Evolutionary conservation across 2,113 vertebrate genomes (phyloP).

Genomic region (Manacus vitellinus): DNA sequence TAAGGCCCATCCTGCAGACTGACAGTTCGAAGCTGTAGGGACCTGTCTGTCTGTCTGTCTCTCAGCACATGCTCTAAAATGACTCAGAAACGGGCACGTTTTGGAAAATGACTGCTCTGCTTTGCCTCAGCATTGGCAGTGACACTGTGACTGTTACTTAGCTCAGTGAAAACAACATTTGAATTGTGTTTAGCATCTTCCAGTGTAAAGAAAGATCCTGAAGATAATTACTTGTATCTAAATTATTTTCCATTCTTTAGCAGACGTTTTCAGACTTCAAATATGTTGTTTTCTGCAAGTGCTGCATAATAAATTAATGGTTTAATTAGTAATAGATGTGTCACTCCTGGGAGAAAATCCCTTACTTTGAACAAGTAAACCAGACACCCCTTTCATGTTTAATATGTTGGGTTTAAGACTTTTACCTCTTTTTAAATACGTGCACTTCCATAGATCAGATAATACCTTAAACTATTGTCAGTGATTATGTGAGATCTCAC

Average conservation of each 20-base stretch:
- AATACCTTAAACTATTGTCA: constrained; percentile 79
- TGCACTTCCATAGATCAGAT: constrained; percentile 77
- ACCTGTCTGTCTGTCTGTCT: neutral
- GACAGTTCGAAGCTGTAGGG: fast-evolving
- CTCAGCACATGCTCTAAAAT: fast-evolving
- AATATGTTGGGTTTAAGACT: constrained; percentile 75
- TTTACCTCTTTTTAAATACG: constrained; percentile 71
- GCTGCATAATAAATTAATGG: constrained; percentile 72
- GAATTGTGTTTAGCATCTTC: constrained; percentile 51
- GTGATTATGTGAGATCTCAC: constrained; percentile 78
- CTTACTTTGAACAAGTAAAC: constrained; percentile 67
- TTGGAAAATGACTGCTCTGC: neutral
- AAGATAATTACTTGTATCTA: constrained; percentile 68
- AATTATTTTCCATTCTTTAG: constrained; percentile 75
- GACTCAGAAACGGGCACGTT: neutral
- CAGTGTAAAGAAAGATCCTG: constrained; percentile 45
- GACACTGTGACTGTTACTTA: neutral
- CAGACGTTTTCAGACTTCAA: constrained; percentile 67
- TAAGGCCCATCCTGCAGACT: neutral
- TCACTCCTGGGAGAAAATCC: constrained; percentile 65
- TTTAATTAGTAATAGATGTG: constrained; percentile 71
- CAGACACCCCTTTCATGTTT: constrained; percentile 67
- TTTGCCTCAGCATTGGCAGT: neutral
- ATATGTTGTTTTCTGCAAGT: constrained; percentile 72
- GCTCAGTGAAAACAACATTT: neutral